Evolutionary conservation across 2,888 invertebrate genomes (phyloP), one percentile per base, ranked within the genome.

Genomic region (Tachina lurida): DNA sequence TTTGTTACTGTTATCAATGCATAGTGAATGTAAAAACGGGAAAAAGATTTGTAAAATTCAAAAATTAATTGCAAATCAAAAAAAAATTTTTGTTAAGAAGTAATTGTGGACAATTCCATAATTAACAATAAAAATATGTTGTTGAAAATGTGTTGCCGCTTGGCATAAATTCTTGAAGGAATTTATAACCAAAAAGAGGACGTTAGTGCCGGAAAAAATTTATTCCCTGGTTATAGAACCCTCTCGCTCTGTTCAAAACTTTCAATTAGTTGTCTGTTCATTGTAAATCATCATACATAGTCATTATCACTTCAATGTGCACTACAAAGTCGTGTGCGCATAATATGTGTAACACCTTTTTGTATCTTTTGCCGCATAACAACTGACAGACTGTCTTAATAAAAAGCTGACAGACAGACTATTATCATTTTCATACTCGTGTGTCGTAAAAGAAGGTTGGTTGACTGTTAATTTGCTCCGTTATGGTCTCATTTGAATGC

Each of bases 301-400:
- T 17, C 62, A 41, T 43, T 60, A 78, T 15, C 54, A 70, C 79
- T 67, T 52, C 17, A 74, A 80, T 10, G 39, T 52, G 54, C 54
- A 74, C 62, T 84, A 79, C 79, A 83, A 85, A 85, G 85, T 78
- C 79, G 63, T 77, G 60, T 84, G 84, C 85, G 86, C 79, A 83
- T 63, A 76, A 73, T 77, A 83, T 41, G 17, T 58, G 65, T 60
- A 71, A 76, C 78, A 83, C 60, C 39, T 60, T 54, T 63, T 65
- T 74, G n/a, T 70, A 39, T 52, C 45, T 19, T 63, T 65, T 62
- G 60, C 10, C 56, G 31, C 43, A 47, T 3, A 17, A 17, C 13
- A 39, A 19, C 47, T 49, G 17, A 10, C 58, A 19, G 17, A 8
- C 41, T 3, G 60, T 49, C 43, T 0, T 5, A n/a, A 45, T 31